Percentiles rank a stretch among this genome's conserved stretches.
These are phyloP conservation scores for Caiman crocodilus DNA, from an alignment of 2,797 vertebrate genomes.

Conservation along the genomic window DNA sequence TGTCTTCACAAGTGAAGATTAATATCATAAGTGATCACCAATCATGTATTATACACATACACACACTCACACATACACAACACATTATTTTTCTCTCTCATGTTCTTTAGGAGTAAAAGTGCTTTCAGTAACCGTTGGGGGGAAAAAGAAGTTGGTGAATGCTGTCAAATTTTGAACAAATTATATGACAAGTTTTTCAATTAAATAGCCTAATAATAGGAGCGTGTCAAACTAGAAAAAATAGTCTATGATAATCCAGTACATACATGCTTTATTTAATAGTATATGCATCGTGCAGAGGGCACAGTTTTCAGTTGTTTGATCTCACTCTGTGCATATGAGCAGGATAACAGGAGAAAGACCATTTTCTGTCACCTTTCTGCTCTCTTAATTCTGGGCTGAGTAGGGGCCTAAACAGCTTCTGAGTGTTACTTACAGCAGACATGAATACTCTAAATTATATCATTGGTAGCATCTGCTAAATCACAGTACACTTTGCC, in stretches of 20 bases:
- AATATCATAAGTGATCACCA: slow-evolving; percentile 70
- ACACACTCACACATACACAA: slow-evolving; percentile 24
- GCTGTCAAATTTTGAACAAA: slow-evolving; percentile 49
- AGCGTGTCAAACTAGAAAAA: background rate
- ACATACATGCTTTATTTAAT: background rate
- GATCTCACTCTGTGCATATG: background rate
- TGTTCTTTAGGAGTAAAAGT: slow-evolving; percentile 51
- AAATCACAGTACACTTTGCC: background rate
- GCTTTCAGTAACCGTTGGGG: slow-evolving; percentile 45
- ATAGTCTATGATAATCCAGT: background rate
- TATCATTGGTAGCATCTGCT: background rate
- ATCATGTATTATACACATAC: slow-evolving; percentile 52
- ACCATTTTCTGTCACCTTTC: background rate
- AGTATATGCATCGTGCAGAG: background rate
- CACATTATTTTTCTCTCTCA: slow-evolving; percentile 65
- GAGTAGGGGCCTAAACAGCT: background rate
- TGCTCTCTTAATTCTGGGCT: background rate
- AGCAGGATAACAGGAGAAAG: background rate
- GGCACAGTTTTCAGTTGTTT: background rate
- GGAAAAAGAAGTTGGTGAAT: slow-evolving; percentile 36
- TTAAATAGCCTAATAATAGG: background rate
- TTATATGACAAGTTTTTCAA: background rate
- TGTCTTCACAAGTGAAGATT: slow-evolving; percentile 75
- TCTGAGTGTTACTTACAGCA: background rate
- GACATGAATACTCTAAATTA: background rate